Evolutionary conservation across 2,113 vertebrate genomes (phyloP).

Genomic region (Alectura lathami): DNA sequence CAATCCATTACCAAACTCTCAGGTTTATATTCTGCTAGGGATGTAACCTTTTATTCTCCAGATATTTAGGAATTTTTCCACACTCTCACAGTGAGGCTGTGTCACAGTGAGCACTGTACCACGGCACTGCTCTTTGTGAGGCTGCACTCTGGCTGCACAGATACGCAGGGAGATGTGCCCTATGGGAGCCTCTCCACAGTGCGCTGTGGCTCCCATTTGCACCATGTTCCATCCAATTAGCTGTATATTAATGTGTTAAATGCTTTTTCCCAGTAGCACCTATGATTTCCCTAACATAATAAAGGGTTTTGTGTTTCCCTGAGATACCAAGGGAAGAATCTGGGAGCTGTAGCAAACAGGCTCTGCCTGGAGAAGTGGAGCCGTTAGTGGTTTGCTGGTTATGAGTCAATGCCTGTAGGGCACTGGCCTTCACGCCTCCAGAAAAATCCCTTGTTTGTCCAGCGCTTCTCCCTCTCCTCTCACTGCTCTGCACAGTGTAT

Average conservation of each 20-base stretch:
- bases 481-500: not conserved
- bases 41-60: not conserved
- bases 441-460: not conserved
- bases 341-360: not conserved
- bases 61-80: accelerated
- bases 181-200: accelerated
- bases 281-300: accelerated
- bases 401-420: not conserved
- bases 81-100: accelerated
- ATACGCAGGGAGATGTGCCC: accelerated
- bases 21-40: not conserved
- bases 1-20: accelerated
- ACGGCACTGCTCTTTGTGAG: accelerated
- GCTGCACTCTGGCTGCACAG: accelerated
- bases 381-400: accelerated
- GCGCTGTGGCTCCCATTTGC: not conserved
- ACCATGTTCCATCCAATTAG: accelerated
- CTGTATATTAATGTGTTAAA: not conserved
- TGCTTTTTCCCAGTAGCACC: not conserved
- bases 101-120: accelerated
- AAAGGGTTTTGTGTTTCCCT: not conserved
- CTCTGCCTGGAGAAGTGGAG: not conserved
- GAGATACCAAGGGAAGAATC: not conserved
- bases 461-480: not conserved
- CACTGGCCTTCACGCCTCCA: not conserved